Base-by-base conservation (phyloP, 2,113 vertebrate species). In the Alethe diademata region DNA sequence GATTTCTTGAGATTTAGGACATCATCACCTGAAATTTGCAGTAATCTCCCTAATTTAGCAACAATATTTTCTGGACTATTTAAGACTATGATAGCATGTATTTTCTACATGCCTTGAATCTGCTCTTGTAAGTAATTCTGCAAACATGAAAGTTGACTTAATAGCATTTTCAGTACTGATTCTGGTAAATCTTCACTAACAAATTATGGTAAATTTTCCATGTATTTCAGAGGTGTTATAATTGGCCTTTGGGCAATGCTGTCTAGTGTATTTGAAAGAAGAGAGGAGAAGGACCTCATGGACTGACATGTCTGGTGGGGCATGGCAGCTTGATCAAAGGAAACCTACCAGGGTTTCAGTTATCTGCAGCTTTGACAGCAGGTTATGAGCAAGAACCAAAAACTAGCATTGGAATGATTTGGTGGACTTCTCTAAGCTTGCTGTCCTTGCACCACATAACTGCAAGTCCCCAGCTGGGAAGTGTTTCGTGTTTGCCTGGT, bases 401-500 rank as follows among this genome's bases (percentile, higher is more conserved):
- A 61, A 47, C 71, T 23, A 66, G 17, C 31, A 19, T 60, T 6
- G 0, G 1, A 18, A 31, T 50, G 11, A 43, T 40, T 60, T 6
- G 14, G 14, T 60, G 43, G 24, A 3, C 35, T 70, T 76, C 43
- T 62, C 38, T 56, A 18, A 73, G n/a, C 40, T 84, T 0, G 0
- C 54, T 67, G 26, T 15, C 43, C 43, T 64, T 3, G 0, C 3
- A 33, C 15, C 51, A 15, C 3, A 0, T 24, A 56, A 42, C 15
- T 53, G 42, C 0, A 0, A 28, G 24, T 25, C 26, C 20, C n/a
- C 26, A 25, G 16, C 50, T 66, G 50, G 26, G n/a, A 56, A 20
- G 17, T 11, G 18, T 60, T 81, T 70, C 11, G 1, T 31, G 13
- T 67, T 80, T 48, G 8, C 51, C 31, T 48, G 16, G n/a, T 62